phyloP scores from a whole-genome alignment of 2,113 vertebrate species.

The Calyptomena viridis region DNA sequence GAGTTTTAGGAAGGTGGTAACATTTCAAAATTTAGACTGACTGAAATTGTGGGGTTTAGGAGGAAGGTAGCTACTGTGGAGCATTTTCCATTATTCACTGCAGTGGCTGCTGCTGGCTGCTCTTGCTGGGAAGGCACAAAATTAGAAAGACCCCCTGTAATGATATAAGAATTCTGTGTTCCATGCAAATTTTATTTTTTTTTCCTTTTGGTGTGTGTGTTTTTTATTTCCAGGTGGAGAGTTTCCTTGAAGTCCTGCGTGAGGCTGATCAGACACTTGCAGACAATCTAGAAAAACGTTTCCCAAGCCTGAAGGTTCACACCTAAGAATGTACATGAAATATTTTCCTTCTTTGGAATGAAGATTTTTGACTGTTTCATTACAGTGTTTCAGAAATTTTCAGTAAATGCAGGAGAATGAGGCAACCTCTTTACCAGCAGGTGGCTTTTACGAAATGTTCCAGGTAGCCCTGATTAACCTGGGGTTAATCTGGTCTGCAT shows the following conservation, averaged over 20 bases:
- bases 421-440: not conserved
- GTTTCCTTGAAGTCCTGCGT: conserved; percentile 79
- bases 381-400: not conserved
- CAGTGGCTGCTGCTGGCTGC: not conserved
- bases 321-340: conserved; percentile 13
- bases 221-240: conserved; percentile 79
- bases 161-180: not conserved
- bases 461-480: not conserved
- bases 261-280: conserved; percentile 83
- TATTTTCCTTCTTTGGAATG: conserved; percentile 4
- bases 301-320: conserved; percentile 74
- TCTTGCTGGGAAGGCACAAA: not conserved
- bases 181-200: not conserved
- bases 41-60: not conserved
- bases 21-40: not conserved
- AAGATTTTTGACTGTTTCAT: conserved; percentile 28
- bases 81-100: not conserved
- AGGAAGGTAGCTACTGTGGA: not conserved
- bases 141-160: not conserved
- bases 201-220: not conserved
- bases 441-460: conserved; percentile 3
- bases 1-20: not conserved
- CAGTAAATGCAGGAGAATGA: not conserved
- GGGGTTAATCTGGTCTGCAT: not conserved
- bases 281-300: conserved; percentile 76